phyloP scores from a whole-genome alignment of 2,113 vertebrate genomes.

The Accipiter virgatus region DNA sequence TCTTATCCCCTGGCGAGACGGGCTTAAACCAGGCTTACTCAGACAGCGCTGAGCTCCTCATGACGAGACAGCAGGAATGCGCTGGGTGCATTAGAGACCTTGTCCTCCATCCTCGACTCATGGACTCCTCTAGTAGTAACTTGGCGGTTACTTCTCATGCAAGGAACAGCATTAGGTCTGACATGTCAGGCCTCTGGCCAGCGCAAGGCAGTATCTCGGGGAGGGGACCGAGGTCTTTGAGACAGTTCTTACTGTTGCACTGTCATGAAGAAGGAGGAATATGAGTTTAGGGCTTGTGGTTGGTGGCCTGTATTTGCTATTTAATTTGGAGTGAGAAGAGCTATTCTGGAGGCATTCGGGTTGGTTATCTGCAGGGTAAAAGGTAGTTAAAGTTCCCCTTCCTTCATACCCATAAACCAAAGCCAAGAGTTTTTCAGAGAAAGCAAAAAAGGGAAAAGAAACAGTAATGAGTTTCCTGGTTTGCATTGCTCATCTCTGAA shows the following conservation, averaged over 20 bases:
- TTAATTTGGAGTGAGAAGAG: not conserved
- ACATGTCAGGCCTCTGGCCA: not conserved
- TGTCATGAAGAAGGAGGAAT: not conserved
- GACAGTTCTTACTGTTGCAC: not conserved
- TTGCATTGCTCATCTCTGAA: not conserved
- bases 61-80: not conserved
- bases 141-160: not conserved
- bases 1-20: not conserved
- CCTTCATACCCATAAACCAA: not conserved
- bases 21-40: not conserved
- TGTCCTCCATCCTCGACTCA: not conserved
- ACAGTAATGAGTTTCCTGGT: not conserved
- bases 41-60: not conserved
- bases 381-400: not conserved
- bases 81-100: not conserved
- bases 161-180: not conserved
- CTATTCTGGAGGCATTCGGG: not conserved
- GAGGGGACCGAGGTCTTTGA: not conserved
- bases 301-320: not conserved
- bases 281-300: not conserved
- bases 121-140: not conserved
- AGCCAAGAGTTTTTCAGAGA: not conserved
- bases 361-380: not conserved
- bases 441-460: not conserved
- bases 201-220: not conserved